A percentile compares a stretch with the other conserved stretches of the same genome.
Conservation (phyloP, 2,888 invertebrate species). For the Tiliacea aurago region DNA sequence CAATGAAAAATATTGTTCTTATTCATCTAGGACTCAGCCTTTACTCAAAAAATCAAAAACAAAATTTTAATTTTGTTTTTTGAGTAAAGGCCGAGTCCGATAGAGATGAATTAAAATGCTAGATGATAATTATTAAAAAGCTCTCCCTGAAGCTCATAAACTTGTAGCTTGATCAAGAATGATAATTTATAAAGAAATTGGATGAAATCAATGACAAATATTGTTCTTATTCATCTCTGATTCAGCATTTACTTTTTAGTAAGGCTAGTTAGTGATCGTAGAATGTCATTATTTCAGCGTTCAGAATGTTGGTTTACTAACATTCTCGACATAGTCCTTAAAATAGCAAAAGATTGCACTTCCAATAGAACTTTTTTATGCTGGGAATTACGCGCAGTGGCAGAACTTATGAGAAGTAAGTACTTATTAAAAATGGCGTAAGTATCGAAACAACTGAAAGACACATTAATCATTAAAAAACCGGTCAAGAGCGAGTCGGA, state of each 20-base stretch:
- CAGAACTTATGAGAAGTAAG: background rate
- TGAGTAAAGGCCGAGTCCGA: too few relatives aligned
- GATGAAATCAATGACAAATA: background rate
- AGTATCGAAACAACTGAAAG: background rate
- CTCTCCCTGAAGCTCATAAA: background rate
- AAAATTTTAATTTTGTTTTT: too few relatives aligned
- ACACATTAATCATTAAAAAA: background rate
- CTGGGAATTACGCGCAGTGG: background rate
- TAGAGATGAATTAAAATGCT: too few relatives aligned
- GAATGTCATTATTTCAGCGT: background rate
- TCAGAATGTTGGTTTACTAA: background rate
- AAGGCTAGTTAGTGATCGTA: background rate
- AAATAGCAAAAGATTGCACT: background rate
- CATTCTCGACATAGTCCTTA: background rate
- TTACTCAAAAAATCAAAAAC: too few relatives aligned
- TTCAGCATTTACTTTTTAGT: background rate
- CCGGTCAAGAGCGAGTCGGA: too few relatives aligned
- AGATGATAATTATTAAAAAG: too few relatives aligned
- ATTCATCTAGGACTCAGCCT: background rate
- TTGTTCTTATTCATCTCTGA: background rate
- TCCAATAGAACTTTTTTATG: background rate
- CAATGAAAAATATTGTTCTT: background rate
- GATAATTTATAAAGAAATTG: background rate
- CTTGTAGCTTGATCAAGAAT: background rate
- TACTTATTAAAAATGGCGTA: conserved; percentile 6